These are phyloP conservation scores for Papilio demoleus DNA, from an alignment of 2,888 invertebrate species.

Conservation along the genomic window DNA sequence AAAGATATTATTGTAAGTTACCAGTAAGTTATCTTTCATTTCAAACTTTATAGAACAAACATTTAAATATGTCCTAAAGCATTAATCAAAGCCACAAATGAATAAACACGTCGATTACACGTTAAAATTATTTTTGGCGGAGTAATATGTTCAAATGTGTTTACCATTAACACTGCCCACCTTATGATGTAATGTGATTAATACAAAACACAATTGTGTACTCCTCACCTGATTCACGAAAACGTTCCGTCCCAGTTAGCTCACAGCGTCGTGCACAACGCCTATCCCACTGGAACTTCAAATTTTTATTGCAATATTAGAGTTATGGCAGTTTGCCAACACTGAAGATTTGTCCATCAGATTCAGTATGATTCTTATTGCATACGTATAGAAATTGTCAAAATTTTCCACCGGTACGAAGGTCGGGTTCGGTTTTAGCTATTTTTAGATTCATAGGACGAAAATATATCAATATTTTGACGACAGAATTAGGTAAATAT, in stretches of 20 bases:
- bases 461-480: conserved; percentile 7
- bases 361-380: conserved; percentile 65
- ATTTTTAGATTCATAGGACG: conserved; percentile 17
- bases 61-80: too few relatives aligned
- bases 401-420: conserved; percentile 41
- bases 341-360: conserved; percentile 61
- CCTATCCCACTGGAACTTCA: conserved; percentile 71
- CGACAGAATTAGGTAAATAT: not conserved
- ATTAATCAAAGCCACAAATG: too few relatives aligned
- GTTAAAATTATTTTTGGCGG: conserved; percentile 67
- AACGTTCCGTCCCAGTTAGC: conserved; percentile 20
- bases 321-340: conserved; percentile 72
- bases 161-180: conserved; percentile 22
- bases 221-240: conserved; percentile 28
- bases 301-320: conserved; percentile 76
- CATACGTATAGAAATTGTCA: conserved; percentile 24
- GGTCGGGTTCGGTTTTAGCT: conserved; percentile 36
- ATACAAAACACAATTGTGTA: conserved; percentile 26
- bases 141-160: conserved; percentile 50
- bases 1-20: too few relatives aligned
- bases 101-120: too few relatives aligned
- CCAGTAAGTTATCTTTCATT: too few relatives aligned
- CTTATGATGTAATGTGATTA: not conserved
- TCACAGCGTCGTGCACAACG: conserved; percentile 42
- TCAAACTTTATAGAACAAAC: too few relatives aligned